Conservation (phyloP, 2,797 vertebrate genomes). For the Neomorphus geoffroyi region DNA sequence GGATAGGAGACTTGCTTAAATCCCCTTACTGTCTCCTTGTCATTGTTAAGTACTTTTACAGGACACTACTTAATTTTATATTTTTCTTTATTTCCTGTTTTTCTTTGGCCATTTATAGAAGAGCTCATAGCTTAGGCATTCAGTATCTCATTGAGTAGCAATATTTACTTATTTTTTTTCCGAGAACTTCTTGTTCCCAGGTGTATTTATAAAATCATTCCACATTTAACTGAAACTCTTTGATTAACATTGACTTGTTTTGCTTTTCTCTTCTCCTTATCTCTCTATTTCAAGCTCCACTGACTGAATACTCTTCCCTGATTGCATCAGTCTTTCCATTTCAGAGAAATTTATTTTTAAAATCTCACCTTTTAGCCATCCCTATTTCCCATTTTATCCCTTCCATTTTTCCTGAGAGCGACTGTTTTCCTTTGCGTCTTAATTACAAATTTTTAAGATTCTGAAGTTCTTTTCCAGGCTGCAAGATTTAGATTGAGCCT, state of each 20-base stretch:
- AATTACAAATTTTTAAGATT: neutral
- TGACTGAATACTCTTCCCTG: neutral
- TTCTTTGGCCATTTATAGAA: neutral
- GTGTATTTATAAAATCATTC: neutral
- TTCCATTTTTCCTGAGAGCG: neutral
- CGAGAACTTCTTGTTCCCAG: neutral
- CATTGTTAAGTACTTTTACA: neutral
- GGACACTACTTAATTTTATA: neutral
- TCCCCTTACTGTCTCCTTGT: neutral
- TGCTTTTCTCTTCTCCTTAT: neutral
- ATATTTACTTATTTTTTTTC: neutral
- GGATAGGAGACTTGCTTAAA: slow-evolving; percentile 30
- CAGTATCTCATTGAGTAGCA: neutral
- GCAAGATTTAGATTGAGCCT: neutral
- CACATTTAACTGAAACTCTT: neutral
- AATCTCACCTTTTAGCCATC: neutral
- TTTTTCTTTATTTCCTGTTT: neutral
- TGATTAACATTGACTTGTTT: neutral
- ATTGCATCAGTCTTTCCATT: neutral
- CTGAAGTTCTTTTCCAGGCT: neutral
- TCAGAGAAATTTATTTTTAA: neutral
- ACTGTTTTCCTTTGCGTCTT: neutral
- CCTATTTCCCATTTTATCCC: neutral
- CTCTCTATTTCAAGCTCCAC: neutral
- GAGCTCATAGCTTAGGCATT: neutral